phyloP scores from a whole-genome alignment of 2,113 vertebrate species.

The Eulemur macaco region DNA sequence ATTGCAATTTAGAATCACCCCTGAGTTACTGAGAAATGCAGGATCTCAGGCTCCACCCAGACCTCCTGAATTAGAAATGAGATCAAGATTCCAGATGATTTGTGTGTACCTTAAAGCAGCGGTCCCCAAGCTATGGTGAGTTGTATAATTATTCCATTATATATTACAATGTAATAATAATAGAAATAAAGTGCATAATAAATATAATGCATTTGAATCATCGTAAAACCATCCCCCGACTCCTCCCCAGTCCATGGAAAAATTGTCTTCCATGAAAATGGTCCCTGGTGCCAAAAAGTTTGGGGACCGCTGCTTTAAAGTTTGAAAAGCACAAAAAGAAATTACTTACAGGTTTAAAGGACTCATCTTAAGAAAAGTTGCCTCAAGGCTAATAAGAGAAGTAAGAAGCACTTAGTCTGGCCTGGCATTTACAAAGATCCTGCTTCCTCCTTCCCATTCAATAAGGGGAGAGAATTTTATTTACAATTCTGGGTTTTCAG shows the following conservation, averaged over 20 bases:
- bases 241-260: no score
- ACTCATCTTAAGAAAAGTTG: not conserved
- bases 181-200: no score
- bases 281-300: no score
- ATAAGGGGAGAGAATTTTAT: not conserved
- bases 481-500: not conserved
- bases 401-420: not conserved
- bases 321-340: not conserved
- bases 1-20: accelerated
- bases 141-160: no score
- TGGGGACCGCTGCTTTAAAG: not conserved
- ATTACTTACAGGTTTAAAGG: not conserved
- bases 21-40: not conserved
- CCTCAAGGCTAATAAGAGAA: not conserved
- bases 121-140: no score
- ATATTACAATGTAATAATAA: no score
- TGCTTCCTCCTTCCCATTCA: not conserved
- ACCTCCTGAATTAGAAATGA: not conserved
- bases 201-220: no score
- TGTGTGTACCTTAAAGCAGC: not conserved
- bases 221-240: no score
- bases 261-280: no score
- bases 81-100: not conserved
- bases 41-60: not conserved
- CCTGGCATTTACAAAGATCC: not conserved